Base-by-base conservation (phyloP, 2,888 invertebrate genomes). In the Acrobasis consociella region DNA sequence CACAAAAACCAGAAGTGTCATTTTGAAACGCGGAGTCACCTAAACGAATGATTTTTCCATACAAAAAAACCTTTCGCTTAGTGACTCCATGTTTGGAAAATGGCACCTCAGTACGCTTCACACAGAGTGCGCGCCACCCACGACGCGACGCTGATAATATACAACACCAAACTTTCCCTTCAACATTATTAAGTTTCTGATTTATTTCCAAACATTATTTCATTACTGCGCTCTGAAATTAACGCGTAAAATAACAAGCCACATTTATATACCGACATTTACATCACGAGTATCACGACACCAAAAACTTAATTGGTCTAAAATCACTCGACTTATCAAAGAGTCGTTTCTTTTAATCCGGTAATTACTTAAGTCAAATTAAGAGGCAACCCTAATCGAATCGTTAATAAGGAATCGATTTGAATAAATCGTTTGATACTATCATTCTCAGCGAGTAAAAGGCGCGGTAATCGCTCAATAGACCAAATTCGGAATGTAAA, bases 391-490 rank as follows among this genome's bases (percentile, higher is more conserved):
- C 61, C 53, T 53, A 49, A 62, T 55, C 62, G 62, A 62, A 62
- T 62, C 38, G 15, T 62, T 62, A 62, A 62, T 62, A 62, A 53
- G 17, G 61, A 42, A 22, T 60, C 51, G 60, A 60, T 60, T 51
- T 60, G 13, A 49, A 49, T 62, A 38, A 62, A 62, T 55, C 55
- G 16, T 49, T 61, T 56, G 46, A 55, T 38, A 49, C 22, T 16
- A 55, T 49, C 49, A n/a, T 62, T 53, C 37, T 70, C 66, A 72
- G 72, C 66, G 65, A 71, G 66, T 69, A 65, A 65, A 65, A 67
- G 60, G 69, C 64, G 65, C 49, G 66, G 64, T 58, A 68, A 70
- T 67, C 65, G 69, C 62, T 62, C 65, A 67, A 65, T 63, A 46
- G 65, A 62, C 56, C 64, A 64, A 72, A 67, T 71, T 66, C 56